Conservation (phyloP, 2,113 vertebrate genomes). For the Puma concolor region DNA sequence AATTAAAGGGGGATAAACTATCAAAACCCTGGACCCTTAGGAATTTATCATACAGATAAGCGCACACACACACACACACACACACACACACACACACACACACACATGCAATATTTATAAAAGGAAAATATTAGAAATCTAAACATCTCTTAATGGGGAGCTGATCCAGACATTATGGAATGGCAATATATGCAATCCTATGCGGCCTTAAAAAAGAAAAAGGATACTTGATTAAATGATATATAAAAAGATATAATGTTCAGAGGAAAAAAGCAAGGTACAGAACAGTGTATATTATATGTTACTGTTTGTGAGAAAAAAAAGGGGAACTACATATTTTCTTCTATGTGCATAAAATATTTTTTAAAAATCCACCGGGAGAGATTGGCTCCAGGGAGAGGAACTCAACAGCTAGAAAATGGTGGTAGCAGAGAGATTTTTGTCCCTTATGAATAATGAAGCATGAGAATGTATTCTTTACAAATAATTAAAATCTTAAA, state of each 20-base stretch:
- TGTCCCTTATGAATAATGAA: not conserved
- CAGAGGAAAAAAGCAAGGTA: not conserved
- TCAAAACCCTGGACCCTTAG: not conserved
- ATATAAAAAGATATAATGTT: not conserved
- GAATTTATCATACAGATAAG: not conserved
- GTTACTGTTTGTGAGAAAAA: not conserved
- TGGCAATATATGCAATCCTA: not conserved
- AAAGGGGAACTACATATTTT: not conserved
- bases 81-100: not conserved
- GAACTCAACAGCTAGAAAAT: not conserved
- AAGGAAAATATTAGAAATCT: not conserved
- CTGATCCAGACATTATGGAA: not conserved
- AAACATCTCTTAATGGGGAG: not conserved
- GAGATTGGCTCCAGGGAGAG: not conserved
- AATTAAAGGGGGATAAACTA: not conserved
- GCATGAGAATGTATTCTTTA: not conserved
- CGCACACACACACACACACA: not conserved
- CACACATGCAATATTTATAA: not conserved
- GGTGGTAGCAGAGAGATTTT: not conserved
- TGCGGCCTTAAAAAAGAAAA: not conserved
- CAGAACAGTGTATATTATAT: not conserved
- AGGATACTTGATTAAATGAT: not conserved
- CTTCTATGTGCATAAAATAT: not conserved
- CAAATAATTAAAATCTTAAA: not conserved
- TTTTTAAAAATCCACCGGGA: not conserved